phyloP scores from a whole-genome alignment of 2,113 vertebrate species.

The Smithornis capensis region DNA sequence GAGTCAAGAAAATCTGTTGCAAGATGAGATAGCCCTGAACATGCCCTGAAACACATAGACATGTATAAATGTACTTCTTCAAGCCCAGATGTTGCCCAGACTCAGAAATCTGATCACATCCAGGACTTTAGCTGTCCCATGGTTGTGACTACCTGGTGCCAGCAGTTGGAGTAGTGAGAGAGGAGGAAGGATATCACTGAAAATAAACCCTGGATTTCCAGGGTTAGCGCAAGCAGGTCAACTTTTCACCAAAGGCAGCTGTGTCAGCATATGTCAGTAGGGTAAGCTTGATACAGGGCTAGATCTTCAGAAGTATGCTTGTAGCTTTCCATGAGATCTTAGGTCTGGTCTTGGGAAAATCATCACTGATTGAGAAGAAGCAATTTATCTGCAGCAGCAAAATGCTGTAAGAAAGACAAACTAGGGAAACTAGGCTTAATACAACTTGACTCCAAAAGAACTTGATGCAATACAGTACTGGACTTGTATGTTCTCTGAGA shows the following conservation, averaged over 20 bases:
- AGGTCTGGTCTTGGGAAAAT: background rate
- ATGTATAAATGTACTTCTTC: background rate
- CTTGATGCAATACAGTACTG: background rate
- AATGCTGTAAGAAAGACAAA: background rate
- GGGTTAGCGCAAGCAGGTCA: background rate
- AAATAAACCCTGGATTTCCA: background rate
- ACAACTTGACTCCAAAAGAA: background rate
- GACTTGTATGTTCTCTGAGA: background rate
- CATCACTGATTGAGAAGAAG: background rate
- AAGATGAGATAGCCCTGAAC: background rate
- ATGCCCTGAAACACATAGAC: background rate
- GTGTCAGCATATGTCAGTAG: background rate
- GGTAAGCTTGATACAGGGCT: background rate
- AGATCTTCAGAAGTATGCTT: background rate
- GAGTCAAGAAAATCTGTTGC: background rate
- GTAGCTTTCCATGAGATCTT: background rate
- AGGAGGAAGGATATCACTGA: background rate
- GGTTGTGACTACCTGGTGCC: background rate
- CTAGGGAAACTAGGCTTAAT: background rate
- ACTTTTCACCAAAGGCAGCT: background rate
- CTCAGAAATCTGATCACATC: background rate
- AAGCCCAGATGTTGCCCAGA: background rate
- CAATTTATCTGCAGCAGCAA: background rate
- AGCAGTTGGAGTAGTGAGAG: background rate
- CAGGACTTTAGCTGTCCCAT: background rate